phyloP scores from a whole-genome alignment of 2,888 invertebrate genomes.

The Drosophila longiperda region DNA sequence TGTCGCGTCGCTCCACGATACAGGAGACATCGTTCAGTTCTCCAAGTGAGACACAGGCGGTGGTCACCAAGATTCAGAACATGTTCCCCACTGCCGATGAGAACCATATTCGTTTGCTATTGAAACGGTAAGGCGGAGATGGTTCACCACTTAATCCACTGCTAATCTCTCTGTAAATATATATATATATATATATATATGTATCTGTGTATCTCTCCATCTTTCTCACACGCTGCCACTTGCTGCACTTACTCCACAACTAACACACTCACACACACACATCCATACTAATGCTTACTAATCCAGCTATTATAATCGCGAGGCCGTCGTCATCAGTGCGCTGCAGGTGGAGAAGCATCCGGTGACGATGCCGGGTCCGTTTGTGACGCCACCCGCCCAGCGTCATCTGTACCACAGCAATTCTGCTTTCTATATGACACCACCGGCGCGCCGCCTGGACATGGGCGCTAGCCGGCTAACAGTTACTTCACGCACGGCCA shows the following conservation, averaged over 20 bases:
- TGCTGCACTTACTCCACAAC: constrained; percentile 50
- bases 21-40: constrained; percentile 89
- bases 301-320: constrained; percentile 94
- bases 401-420: constrained; percentile 87
- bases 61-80: constrained; percentile 92
- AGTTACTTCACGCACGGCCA: constrained; percentile 83
- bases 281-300: constrained; percentile 40
- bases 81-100: constrained; percentile 97
- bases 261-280: constrained; percentile 26
- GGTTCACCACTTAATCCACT: constrained; percentile 2
- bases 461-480: constrained; percentile 73
- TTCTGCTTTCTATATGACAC: constrained; percentile 89
- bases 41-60: constrained; percentile 89
- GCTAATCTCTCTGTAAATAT: constrained; percentile 48
- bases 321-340: constrained; percentile 96
- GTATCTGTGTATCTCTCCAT: constrained; percentile 54
- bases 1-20: constrained; percentile 84
- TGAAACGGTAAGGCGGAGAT: constrained; percentile 92
- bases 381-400: constrained; percentile 89
- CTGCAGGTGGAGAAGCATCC: constrained; percentile 97
- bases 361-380: constrained; percentile 94
- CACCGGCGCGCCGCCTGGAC: constrained; percentile 88
- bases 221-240: constrained; percentile 72
- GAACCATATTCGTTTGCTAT: constrained; percentile 92
- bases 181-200: constrained; percentile 7